Evolutionary conservation across 2,888 invertebrate species (phyloP), one percentile per base, ranked within the genome.

Genomic region (Aleiodes testaceus): DNA sequence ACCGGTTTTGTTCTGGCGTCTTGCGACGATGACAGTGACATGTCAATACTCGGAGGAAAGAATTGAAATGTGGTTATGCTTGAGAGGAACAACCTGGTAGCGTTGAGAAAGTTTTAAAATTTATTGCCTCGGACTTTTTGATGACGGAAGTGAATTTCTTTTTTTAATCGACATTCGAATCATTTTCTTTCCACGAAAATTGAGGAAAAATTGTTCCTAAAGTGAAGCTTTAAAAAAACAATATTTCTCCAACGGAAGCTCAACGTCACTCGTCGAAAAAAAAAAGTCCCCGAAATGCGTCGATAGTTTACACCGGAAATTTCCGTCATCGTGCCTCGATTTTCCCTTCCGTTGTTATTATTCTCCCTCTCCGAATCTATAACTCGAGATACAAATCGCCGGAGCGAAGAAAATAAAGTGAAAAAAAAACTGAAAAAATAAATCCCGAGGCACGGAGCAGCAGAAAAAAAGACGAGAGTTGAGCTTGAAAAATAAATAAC

Each of bases 1-100:
- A 66, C 49, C 49, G 66, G 55, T 44, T 50, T 18, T 42, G 18
- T 59, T 26, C 16, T 18, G 42, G 53, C 55, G 67, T 67, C 71
- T 73, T 74, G 66, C 69, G 67, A 73, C 79, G 83, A 84, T 85
- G 86, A 86, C 86, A 86, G 85, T 85, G 85, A 86, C 86, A 85
- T 84, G 86, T 87, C 86, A 87, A 87, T 86, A 84, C 80, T 77
- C 80, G 79, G 83, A n/a, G 36, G 55, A 18, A 36, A 42, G 79
- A 80, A 84, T 83, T 80, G 82, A 83, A 82, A 81, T 83, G 80
- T 82, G 78, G 79, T 79, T 76, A 78, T 76, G 74, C 66, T 65
- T 11, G 9, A 30, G 55, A 20, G 36, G 42, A 59, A 59, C 36
- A 36, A 42, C n/a, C 12, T 16, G 16, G 20, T 3, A 36, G 14